phyloP scores from a whole-genome alignment of 2,113 vertebrate genomes.

The Zingel zingel region DNA sequence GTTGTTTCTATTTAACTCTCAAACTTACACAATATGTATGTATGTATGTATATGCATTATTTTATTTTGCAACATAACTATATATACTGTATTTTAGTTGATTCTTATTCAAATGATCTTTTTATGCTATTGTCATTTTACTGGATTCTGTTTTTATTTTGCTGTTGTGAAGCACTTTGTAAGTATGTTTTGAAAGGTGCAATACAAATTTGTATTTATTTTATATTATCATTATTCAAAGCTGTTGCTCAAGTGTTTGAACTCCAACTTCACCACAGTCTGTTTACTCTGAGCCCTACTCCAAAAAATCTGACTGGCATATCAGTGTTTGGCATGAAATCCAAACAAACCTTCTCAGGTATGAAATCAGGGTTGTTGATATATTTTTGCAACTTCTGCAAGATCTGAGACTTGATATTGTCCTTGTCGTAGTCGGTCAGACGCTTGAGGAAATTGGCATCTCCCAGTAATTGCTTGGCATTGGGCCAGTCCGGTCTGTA shows the following conservation, averaged over 20 bases:
- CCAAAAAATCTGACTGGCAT: not conserved
- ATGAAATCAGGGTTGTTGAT: conserved; percentile 89
- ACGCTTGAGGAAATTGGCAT: conserved; percentile 87
- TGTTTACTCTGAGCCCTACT: not conserved
- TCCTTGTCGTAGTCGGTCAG: conserved; percentile 89
- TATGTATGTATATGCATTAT: too few species aligned
- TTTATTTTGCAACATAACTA: too few species aligned
- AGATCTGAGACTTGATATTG: conserved; percentile 87
- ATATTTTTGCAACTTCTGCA: conserved; percentile 88
- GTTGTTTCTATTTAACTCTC: too few species aligned
- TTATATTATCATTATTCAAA: too few species aligned
- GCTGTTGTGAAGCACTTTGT: too few species aligned
- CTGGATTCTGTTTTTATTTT: too few species aligned
- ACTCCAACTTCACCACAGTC: not conserved
- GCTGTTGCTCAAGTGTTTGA: not conserved
- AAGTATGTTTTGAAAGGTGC: too few species aligned
- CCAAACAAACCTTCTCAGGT: conserved; percentile 84
- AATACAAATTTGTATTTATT: too few species aligned
- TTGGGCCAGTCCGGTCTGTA: conserved; percentile 87
- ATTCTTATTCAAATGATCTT: too few species aligned
- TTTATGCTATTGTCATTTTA: too few species aligned
- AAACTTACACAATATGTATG: too few species aligned
- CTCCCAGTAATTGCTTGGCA: conserved; percentile 89
- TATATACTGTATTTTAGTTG: too few species aligned
- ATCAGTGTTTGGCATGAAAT: conserved; percentile 10